These are phyloP conservation scores for Tetramorium alpestre DNA, from an alignment of 1,140 invertebrate genomes.

Conservation along the genomic window DNA sequence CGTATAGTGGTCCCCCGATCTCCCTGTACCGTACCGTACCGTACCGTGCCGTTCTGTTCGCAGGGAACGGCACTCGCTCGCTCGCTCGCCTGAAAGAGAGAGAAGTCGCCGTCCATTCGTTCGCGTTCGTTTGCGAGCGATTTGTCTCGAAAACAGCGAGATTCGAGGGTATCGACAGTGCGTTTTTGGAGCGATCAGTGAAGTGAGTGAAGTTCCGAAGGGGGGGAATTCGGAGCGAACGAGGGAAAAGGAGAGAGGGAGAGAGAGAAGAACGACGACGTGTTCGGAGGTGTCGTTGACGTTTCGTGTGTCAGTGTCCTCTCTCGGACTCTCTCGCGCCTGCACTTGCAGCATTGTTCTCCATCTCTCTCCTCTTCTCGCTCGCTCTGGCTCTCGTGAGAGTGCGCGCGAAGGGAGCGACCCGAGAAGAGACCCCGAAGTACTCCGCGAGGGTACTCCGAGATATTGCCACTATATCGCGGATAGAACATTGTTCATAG, in stretches of 20 bases:
- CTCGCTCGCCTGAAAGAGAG: slow-evolving; percentile 24
- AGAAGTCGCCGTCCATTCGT: slow-evolving; percentile 39
- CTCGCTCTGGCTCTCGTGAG: not conserved
- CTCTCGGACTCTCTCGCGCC: slow-evolving; percentile 49
- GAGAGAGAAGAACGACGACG: slow-evolving; percentile 48
- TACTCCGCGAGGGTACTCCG: not conserved
- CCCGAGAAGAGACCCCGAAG: not conserved
- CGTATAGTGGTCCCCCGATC: not conserved
- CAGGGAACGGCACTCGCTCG: slow-evolving; percentile 35
- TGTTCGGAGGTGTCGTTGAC: slow-evolving; percentile 77
- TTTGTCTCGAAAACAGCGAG: not conserved
- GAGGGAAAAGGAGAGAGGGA: not conserved
- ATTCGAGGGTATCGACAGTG: not conserved
- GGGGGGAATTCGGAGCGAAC: not conserved
- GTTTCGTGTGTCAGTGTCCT: slow-evolving; percentile 81
- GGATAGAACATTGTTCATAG: not conserved
- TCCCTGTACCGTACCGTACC: not conserved
- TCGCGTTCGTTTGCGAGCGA: slow-evolving; percentile 5
- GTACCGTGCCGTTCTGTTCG: slow-evolving; percentile 23
- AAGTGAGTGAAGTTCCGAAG: slow-evolving; percentile 14
- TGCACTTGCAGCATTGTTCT: not conserved
- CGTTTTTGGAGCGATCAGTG: not conserved
- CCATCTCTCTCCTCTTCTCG: slow-evolving; percentile 2
- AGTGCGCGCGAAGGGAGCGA: slow-evolving; percentile 24
- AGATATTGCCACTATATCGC: not conserved